These are phyloP conservation scores for Ctenopoma kingsleyae DNA, from an alignment of 2,797 vertebrate species.

Conservation along the genomic window DNA sequence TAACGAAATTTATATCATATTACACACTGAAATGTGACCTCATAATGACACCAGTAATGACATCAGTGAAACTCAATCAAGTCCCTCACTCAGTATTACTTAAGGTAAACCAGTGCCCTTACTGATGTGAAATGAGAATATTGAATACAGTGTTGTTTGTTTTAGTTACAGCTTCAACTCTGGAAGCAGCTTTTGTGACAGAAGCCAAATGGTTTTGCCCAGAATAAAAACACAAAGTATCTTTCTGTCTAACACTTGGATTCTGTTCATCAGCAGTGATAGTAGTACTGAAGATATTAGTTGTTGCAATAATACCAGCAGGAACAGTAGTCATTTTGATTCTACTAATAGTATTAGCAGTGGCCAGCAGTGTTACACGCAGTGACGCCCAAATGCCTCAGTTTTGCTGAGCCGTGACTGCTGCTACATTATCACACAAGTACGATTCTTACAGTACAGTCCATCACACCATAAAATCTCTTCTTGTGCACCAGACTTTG, in stretches of 20 bases:
- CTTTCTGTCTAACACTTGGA: not conserved
- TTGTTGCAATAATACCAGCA: not conserved
- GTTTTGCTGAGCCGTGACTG: no score
- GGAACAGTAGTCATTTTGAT: not conserved
- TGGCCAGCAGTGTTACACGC: not conserved
- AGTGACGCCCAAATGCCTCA: no score
- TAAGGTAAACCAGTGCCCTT: conserved; percentile 87
- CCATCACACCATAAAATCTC: no score
- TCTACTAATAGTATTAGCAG: not conserved
- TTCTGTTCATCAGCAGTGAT: conserved; percentile 3
- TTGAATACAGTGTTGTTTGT: conserved; percentile 74
- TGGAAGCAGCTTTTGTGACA: conserved; percentile 50
- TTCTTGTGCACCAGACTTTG: no score
- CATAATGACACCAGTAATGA: conserved; percentile 87
- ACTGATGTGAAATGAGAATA: conserved; percentile 84
- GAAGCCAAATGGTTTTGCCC: conserved; percentile 36
- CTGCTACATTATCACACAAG: no score
- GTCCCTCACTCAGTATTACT: conserved; percentile 85
- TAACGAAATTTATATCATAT: conserved; percentile 87
- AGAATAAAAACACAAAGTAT: conserved; percentile 17
- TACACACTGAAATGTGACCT: conserved; percentile 89
- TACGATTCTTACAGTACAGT: no score
- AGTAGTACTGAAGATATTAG: not conserved
- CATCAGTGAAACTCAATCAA: conserved; percentile 88
- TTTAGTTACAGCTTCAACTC: conserved; percentile 55